A percentile compares a stretch with the other conserved stretches of the same genome.
Evolutionary conservation across 2,888 invertebrate species (phyloP).

Genomic region (Periphyllus acericola): DNA sequence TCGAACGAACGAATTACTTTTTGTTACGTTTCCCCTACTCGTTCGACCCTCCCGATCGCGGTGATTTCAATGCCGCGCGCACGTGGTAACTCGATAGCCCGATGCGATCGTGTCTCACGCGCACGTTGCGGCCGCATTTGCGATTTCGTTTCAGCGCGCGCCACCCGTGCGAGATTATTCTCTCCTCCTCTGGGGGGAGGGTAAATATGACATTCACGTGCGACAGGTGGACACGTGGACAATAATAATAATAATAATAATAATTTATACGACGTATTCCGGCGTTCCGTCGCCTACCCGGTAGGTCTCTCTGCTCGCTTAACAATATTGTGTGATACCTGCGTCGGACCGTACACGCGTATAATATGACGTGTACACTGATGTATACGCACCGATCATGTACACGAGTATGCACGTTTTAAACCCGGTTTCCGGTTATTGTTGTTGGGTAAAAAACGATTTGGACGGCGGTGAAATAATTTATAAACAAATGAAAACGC

Average conservation of each 20-base stretch:
- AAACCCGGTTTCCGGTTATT: conserved; percentile 45
- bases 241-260: background rate
- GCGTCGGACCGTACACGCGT: no score
- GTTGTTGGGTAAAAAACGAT: background rate
- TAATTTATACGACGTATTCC: background rate
- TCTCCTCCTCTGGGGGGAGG: no score
- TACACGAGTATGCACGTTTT: background rate
- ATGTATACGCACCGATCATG: background rate
- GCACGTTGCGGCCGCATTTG: no score
- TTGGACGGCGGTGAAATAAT: background rate
- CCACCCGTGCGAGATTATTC: background rate
- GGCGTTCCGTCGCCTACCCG: no score
- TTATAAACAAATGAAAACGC: background rate
- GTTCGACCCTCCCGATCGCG: background rate
- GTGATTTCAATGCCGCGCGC: conserved; percentile 20
- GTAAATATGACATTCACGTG: no score
- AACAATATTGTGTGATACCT: no score
- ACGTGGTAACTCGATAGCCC: conserved; percentile 26
- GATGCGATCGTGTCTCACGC: no score
- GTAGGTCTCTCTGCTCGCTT: no score
- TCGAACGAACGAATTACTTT: background rate
- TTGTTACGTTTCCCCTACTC: conserved; percentile 27
- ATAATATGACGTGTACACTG: no score
- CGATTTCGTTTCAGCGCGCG: background rate
- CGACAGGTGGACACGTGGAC: no score